Conservation (phyloP, 2,888 invertebrate species). For the Willowsia nigromaculata region DNA sequence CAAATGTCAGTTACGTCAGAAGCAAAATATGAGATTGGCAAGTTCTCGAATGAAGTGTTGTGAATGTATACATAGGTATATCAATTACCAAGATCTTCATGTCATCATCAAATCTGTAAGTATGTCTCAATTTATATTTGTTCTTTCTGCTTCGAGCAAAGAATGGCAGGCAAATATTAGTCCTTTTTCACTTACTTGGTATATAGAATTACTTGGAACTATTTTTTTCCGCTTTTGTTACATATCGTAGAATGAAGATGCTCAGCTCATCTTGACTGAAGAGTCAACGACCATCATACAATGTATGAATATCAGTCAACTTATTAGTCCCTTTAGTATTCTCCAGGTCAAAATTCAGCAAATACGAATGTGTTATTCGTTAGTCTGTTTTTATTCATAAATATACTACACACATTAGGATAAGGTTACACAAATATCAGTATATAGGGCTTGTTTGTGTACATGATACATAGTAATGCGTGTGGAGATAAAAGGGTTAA, state of each 20-base stretch:
- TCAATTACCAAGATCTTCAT: conserved; percentile 5
- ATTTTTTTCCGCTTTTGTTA: background rate
- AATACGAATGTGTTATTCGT: background rate
- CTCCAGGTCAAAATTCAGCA: conserved; percentile 23
- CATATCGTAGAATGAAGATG: background rate
- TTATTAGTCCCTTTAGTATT: background rate
- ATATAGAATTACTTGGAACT: background rate
- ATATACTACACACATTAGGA: no score
- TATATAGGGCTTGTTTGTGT: no score
- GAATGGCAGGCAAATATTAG: background rate
- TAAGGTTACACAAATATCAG: no score
- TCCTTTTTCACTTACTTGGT: background rate
- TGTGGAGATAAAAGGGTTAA: conserved; percentile 44
- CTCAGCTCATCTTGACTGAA: background rate
- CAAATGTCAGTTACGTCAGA: conserved; percentile 29
- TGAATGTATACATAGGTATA: background rate
- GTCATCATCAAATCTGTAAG: conserved; percentile 1
- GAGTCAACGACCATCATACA: conserved; percentile 55
- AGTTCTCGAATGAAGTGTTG: background rate
- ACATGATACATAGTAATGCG: background rate
- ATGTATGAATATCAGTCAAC: background rate
- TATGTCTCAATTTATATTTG: conserved; percentile 36
- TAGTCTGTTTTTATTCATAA: no score
- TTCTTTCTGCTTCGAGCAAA: background rate
- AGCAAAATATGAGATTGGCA: background rate